Conservation (phyloP, 2,797 vertebrate species). For the Myripristis murdjan region DNA sequence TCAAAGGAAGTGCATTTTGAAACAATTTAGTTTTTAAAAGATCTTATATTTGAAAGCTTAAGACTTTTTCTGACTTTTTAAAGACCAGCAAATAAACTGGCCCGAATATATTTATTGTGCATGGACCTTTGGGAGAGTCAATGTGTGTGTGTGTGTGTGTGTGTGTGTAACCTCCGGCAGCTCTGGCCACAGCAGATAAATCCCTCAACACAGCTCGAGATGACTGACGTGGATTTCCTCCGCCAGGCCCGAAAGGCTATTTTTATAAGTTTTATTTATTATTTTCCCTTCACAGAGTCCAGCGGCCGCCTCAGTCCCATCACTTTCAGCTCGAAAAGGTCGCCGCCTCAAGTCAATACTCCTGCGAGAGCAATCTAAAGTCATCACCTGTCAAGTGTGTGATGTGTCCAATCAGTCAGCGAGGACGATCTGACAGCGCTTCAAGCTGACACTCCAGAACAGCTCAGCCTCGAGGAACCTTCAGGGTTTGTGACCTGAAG, state of each 20-base stretch:
- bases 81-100: neutral
- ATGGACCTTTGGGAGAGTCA: neutral
- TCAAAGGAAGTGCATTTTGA: too few species aligned
- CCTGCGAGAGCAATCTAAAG: conserved; percentile 48
- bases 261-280: too few species aligned
- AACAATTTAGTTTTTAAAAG: too few species aligned
- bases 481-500: neutral
- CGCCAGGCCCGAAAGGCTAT: conserved; percentile 8
- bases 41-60: too few species aligned
- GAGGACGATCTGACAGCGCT: conserved; percentile 4
- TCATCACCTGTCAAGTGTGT: conserved; percentile 22
- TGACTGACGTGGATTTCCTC: conserved; percentile 40
- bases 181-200: conserved; percentile 15
- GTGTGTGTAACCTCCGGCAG: neutral
- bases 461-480: conserved; percentile 9
- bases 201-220: neutral
- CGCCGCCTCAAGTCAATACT: conserved; percentile 48
- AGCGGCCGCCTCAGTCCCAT: conserved; percentile 21
- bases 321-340: conserved; percentile 42
- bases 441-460: neutral
- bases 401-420: neutral
- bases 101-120: too few species aligned
- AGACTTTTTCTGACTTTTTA: neutral
- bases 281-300: neutral
- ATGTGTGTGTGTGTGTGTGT: neutral